phyloP scores from a whole-genome alignment of 2,888 invertebrate species.

The Criorhina ranunculi region DNA sequence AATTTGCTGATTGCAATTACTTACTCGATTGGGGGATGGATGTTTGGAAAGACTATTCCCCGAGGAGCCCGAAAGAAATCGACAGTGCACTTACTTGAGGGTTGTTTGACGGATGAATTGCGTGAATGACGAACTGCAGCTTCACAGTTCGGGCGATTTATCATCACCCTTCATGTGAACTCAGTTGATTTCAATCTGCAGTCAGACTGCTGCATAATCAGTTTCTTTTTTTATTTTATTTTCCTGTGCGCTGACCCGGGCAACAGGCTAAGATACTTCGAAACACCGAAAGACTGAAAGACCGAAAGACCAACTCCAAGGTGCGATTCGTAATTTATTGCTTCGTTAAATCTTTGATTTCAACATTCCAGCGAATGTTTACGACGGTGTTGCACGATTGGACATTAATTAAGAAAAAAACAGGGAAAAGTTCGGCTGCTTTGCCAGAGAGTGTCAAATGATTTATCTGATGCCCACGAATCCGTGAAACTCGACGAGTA shows the following conservation, averaged over 20 bases:
- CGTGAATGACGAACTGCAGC: constrained; percentile 63
- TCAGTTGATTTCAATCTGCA: constrained; percentile 46
- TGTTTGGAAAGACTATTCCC: constrained; percentile 43
- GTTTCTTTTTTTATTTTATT: constrained; percentile 21
- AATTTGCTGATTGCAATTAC: constrained; percentile 73
- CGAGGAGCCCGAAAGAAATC: constrained; percentile 45
- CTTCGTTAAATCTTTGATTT: constrained; percentile 74
- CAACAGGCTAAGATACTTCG: constrained; percentile 11
- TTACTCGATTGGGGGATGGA: constrained; percentile 33
- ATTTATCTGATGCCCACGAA: constrained; percentile 65
- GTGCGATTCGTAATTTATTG: constrained; percentile 73
- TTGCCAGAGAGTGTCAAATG: constrained; percentile 62
- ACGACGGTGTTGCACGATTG: constrained; percentile 65
- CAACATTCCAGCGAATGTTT: constrained; percentile 68
- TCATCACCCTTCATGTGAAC: constrained; percentile 43
- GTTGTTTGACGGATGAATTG: constrained; percentile 57
- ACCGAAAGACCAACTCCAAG: constrained; percentile 36
- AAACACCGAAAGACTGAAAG: too few species aligned
- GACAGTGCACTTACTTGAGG: constrained; percentile 8
- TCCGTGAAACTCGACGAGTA: constrained; percentile 48
- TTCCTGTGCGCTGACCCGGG: constrained; percentile 40
- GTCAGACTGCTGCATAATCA: constrained; percentile 36
- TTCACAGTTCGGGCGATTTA: constrained; percentile 9
- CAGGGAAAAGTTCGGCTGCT: constrained; percentile 27
- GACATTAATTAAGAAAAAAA: constrained; percentile 64